A percentile compares a stretch with the other conserved stretches of the same genome.
phyloP scores from a whole-genome alignment of 2,888 invertebrate species.

The Mimas tiliae region DNA sequence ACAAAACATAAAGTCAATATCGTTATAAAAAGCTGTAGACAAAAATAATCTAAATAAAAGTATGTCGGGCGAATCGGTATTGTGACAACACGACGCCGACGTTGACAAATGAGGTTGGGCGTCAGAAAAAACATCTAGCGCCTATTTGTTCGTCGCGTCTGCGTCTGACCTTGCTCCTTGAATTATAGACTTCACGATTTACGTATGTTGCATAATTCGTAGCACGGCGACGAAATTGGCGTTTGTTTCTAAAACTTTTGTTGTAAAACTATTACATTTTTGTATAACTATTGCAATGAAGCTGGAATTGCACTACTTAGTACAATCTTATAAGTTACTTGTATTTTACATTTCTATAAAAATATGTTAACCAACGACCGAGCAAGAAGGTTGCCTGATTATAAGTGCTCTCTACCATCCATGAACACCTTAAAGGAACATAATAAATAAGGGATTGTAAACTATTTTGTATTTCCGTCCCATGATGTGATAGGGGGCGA shows the following conservation, averaged over 20 bases:
- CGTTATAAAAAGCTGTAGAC: neutral
- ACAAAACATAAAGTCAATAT: neutral
- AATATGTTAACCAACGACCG: no score
- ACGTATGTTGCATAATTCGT: conserved; percentile 1
- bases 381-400: no score
- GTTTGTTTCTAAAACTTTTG: neutral
- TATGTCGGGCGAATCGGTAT: conserved; percentile 17
- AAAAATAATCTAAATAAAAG: conserved; percentile 19
- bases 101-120: conserved; percentile 31
- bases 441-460: no score
- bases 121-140: conserved; percentile 23
- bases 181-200: neutral
- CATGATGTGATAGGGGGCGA: no score
- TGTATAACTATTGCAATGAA: no score
- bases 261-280: no score
- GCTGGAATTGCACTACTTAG: no score
- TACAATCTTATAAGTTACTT: no score
- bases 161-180: conserved; percentile 23
- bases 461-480: no score
- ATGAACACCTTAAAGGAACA: no score
- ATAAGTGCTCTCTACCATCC: no score
- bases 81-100: conserved; percentile 29
- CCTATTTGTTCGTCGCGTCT: conserved; percentile 28
- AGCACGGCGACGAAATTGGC: neutral
- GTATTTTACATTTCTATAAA: no score